Conservation (phyloP, 2,797 vertebrate species). For the Manis crassicaudata region DNA sequence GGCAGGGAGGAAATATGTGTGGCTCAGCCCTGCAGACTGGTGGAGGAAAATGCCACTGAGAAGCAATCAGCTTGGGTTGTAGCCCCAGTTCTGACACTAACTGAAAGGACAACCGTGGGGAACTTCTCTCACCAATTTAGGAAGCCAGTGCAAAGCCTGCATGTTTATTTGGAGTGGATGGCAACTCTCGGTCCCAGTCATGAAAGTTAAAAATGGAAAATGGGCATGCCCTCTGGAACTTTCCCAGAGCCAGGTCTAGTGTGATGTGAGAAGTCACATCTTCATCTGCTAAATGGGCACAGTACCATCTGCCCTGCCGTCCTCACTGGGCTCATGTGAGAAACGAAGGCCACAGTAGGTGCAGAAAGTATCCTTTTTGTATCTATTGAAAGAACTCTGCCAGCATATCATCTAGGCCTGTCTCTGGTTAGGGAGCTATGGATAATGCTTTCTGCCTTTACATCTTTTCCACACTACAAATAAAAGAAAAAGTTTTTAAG, state of each 20-base stretch:
- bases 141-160: neutral
- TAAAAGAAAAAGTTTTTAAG: too few relatives aligned
- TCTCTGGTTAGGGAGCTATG: neutral
- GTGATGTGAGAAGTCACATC: neutral
- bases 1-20: accelerated
- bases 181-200: neutral
- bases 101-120: accelerated
- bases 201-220: neutral
- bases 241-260: neutral
- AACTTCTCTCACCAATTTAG: neutral
- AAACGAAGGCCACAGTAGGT: neutral
- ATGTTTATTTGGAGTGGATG: neutral
- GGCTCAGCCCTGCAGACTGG: neutral
- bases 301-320: accelerated
- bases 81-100: neutral
- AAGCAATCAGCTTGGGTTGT: neutral
- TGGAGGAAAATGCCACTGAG: neutral
- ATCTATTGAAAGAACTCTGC: neutral
- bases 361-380: neutral
- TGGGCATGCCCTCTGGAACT: neutral
- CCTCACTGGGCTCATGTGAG: neutral
- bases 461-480: neutral
- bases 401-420: too few relatives aligned
- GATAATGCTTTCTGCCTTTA: neutral
- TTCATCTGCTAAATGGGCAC: neutral